A percentile compares a stretch with the other conserved stretches of the same genome.
These are phyloP conservation scores for Catocala fraxini DNA, from an alignment of 2,888 invertebrate genomes.

Conservation along the genomic window DNA sequence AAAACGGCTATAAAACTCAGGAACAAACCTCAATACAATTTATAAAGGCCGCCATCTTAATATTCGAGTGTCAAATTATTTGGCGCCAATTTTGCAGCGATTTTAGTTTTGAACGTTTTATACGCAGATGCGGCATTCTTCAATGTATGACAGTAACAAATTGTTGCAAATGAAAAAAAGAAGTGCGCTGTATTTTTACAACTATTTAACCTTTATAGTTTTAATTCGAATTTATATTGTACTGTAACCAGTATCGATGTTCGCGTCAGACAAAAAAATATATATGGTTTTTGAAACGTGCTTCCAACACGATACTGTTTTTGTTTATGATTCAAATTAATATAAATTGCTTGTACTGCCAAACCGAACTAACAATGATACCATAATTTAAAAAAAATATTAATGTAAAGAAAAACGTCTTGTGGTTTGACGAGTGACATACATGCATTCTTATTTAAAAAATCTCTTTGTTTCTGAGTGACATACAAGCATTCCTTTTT, in stretches of 20 bases:
- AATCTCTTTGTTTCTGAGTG: too few relatives aligned
- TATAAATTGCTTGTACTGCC: background rate
- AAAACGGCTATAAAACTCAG: background rate
- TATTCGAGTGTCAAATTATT: slow-evolving; percentile 27
- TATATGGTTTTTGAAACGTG: slow-evolving; percentile 21
- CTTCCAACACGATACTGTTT: slow-evolving; percentile 24
- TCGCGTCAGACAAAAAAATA: slow-evolving; percentile 20
- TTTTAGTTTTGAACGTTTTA: slow-evolving; percentile 18
- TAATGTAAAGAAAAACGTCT: too few relatives aligned
- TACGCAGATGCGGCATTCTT: slow-evolving; percentile 62
- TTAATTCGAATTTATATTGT: slow-evolving; percentile 49
- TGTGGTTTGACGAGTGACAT: too few relatives aligned
- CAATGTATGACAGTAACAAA: slow-evolving; percentile 38
- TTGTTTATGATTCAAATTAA: slow-evolving; percentile 33
- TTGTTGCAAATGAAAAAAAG: slow-evolving; percentile 34
- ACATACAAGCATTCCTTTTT: background rate
- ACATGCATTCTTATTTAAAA: too few relatives aligned
- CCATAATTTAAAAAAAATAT: too few relatives aligned
- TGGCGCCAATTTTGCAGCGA: slow-evolving; percentile 27
- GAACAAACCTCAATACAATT: slow-evolving; percentile 3
- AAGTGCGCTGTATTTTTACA: slow-evolving; percentile 61
- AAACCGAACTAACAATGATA: too few relatives aligned
- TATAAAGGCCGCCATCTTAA: slow-evolving; percentile 27
- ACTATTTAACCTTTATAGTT: slow-evolving; percentile 63
- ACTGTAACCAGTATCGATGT: slow-evolving; percentile 30